Conservation (phyloP, 2,888 invertebrate species). For the Serripes groenlandicus region DNA sequence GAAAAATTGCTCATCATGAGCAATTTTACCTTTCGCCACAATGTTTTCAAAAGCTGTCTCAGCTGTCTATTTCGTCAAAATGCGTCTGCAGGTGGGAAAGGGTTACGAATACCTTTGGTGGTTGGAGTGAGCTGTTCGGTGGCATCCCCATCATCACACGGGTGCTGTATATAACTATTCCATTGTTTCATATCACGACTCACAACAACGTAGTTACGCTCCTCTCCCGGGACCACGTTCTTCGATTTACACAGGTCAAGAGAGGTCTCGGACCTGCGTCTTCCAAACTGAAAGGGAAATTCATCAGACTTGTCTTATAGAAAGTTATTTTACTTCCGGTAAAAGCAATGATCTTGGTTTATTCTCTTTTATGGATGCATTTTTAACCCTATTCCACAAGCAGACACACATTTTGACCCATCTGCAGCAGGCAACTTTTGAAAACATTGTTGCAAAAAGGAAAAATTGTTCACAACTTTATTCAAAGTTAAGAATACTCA, state of each 20-base stretch:
- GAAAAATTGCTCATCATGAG: neutral
- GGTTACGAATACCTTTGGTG: slow-evolving; percentile 5
- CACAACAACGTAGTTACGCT: slow-evolving; percentile 88
- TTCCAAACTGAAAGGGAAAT: slow-evolving; percentile 58
- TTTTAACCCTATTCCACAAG: too few species aligned
- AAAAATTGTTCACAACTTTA: too few species aligned
- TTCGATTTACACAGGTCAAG: slow-evolving; percentile 66
- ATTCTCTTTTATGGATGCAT: too few species aligned
- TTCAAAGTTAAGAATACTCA: too few species aligned
- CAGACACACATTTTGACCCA: too few species aligned
- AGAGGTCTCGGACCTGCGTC: slow-evolving; percentile 72
- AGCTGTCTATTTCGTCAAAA: neutral
- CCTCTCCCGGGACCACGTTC: slow-evolving; percentile 78
- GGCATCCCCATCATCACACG: slow-evolving; percentile 77
- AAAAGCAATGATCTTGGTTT: too few species aligned
- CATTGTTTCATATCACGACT: slow-evolving; percentile 90
- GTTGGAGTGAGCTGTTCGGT: neutral
- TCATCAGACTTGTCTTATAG: neutral
- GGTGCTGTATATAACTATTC: slow-evolving; percentile 87
- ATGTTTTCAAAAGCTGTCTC: neutral
- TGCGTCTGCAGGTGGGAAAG: neutral
- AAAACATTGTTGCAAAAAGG: too few species aligned
- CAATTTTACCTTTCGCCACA: neutral
- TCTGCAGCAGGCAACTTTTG: too few species aligned
- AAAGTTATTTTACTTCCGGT: too few species aligned